Conservation (phyloP, 2,888 invertebrate species). For the Cistogaster globosa region DNA sequence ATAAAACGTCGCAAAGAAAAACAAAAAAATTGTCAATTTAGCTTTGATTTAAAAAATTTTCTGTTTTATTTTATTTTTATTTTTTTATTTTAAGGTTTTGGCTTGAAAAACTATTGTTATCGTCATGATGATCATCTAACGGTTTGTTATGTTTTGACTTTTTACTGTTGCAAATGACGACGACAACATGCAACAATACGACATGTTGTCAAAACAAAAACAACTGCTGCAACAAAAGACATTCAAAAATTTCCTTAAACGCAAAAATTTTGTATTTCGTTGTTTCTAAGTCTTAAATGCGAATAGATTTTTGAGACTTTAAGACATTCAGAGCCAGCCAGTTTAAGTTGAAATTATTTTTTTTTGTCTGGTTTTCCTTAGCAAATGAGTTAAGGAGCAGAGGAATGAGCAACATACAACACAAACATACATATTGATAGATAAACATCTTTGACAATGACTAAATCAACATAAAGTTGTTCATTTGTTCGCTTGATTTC, state of each 20-base stretch:
- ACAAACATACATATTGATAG: conserved; percentile 28
- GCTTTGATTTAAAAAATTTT: conserved; percentile 55
- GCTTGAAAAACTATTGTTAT: conserved; percentile 10
- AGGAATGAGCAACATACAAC: conserved; percentile 1
- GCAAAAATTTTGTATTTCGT: conserved; percentile 54
- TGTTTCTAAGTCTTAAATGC: background rate
- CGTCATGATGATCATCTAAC: conserved; percentile 61
- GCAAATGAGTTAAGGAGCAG: conserved; percentile 49
- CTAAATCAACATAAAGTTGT: conserved; percentile 66
- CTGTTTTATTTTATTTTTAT: background rate
- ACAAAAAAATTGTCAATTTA: conserved; percentile 67
- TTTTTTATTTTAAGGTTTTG: background rate
- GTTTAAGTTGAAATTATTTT: background rate
- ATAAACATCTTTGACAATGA: conserved; percentile 70
- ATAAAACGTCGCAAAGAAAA: conserved; percentile 43
- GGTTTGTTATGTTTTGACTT: conserved; percentile 67
- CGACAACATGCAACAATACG: conserved; percentile 62
- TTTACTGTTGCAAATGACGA: conserved; percentile 53
- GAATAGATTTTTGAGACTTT: background rate
- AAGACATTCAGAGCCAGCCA: background rate
- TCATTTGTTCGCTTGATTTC: too few species aligned
- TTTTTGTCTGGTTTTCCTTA: background rate
- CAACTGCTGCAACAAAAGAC: conserved; percentile 29
- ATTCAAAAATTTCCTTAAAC: conserved; percentile 68
- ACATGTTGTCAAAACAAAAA: conserved; percentile 62